Percentiles rank a stretch among this genome's conserved stretches.
These are phyloP conservation scores for Xerus rutilus DNA, from an alignment of 2,797 vertebrate genomes.

Conservation along the genomic window DNA sequence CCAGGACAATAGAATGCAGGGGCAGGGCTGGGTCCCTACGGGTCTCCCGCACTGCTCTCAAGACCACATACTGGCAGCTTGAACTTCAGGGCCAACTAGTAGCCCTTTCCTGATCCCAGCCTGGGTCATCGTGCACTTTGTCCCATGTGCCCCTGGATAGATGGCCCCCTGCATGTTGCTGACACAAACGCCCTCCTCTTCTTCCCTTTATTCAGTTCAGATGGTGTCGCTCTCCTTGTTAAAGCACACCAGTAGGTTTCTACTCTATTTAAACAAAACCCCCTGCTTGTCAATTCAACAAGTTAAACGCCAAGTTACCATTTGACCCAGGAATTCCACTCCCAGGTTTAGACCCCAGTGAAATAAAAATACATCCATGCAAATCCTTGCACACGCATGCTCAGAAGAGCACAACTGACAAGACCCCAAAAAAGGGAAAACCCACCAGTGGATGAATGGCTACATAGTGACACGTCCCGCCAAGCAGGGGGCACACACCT, in stretches of 20 bases:
- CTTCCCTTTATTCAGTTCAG: conserved; percentile 30
- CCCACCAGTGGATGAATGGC: accelerated
- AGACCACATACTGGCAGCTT: not conserved
- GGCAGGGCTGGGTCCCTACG: too few species aligned
- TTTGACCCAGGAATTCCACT: not conserved
- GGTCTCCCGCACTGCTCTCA: too few species aligned
- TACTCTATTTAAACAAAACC: conserved; percentile 25
- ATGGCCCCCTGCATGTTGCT: not conserved
- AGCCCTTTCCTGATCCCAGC: not conserved
- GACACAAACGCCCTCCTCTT: not conserved
- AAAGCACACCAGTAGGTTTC: not conserved
- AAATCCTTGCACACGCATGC: not conserved
- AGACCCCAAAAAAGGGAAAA: not conserved
- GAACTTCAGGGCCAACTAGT: accelerated
- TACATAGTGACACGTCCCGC: too few species aligned
- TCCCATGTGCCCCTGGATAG: too few species aligned
- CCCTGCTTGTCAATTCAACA: not conserved
- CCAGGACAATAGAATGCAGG: too few species aligned
- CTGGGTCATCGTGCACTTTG: not conserved
- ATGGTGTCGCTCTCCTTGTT: not conserved
- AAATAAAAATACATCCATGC: accelerated
- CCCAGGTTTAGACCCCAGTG: not conserved
- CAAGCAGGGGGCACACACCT: too few species aligned
- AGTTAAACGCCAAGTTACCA: not conserved
- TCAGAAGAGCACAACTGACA: accelerated